Percentiles rank a stretch among this genome's conserved stretches.
Evolutionary conservation across 2,797 vertebrate genomes (phyloP).

Genomic region (Pseudotriccus pelzelni): DNA sequence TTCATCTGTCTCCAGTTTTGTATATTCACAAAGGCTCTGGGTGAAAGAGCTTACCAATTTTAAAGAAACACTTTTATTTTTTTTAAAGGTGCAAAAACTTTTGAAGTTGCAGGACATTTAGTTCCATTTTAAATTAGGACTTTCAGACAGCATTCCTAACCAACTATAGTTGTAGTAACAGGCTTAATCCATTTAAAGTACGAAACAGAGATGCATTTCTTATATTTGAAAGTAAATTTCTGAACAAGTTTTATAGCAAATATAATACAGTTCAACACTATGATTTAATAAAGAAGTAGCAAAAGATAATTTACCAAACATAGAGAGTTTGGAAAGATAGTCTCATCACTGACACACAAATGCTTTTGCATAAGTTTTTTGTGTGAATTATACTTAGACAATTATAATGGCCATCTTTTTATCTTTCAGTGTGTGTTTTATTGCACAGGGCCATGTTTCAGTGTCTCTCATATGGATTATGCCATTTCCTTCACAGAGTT

Average conservation of each 20-base stretch:
- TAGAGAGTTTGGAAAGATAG: background rate
- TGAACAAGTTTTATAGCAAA: conserved; percentile 17
- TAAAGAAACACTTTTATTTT: background rate
- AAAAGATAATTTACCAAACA: conserved; percentile 34
- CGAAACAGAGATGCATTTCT: background rate
- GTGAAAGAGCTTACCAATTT: background rate
- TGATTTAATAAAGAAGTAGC: background rate
- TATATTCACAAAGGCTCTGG: background rate
- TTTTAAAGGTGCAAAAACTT: background rate
- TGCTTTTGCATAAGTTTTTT: background rate
- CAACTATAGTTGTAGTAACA: background rate
- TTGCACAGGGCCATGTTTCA: background rate
- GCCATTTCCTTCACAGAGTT: background rate
- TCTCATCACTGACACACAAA: background rate
- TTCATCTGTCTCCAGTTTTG: background rate
- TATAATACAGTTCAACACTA: conserved; percentile 4
- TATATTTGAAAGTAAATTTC: conserved; percentile 31
- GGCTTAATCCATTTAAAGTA: background rate
- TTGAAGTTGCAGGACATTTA: background rate
- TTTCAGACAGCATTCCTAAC: background rate
- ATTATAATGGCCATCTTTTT: background rate
- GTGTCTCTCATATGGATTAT: accelerated
- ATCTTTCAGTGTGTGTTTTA: background rate
- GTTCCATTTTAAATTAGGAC: conserved; percentile 11
- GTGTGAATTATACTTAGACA: background rate